A percentile compares a stretch with the other conserved stretches of the same genome.
Evolutionary conservation across 2,113 vertebrate species (phyloP).

Genomic region (Bagarius yarrelli): DNA sequence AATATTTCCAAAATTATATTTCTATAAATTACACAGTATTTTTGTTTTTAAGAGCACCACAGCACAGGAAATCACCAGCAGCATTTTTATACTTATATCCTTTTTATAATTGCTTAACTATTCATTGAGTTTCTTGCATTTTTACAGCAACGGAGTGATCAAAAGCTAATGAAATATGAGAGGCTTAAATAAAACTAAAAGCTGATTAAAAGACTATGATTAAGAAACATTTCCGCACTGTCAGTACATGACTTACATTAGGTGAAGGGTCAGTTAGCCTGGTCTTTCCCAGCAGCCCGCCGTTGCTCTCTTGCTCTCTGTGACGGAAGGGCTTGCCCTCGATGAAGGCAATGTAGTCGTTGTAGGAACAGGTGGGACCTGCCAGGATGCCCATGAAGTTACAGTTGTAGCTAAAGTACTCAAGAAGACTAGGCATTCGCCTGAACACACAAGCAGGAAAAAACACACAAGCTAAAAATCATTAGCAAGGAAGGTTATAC

Average conservation of each 20-base stretch:
- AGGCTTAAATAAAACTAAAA: neutral
- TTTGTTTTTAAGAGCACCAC: neutral
- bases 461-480: neutral
- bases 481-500: neutral
- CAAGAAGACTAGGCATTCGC: conserved; percentile 90
- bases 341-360: conserved; percentile 93
- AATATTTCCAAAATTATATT: neutral
- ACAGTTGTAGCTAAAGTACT: conserved; percentile 93
- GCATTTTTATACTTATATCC: neutral
- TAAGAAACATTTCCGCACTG: neutral
- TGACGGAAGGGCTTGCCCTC: conserved; percentile 80
- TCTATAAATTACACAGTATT: neutral
- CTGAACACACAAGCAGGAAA: conserved; percentile 60
- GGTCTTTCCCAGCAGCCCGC: conserved; percentile 70
- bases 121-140: neutral
- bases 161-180: conserved; percentile 1
- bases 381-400: conserved; percentile 97
- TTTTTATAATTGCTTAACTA: neutral
- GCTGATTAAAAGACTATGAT: neutral
- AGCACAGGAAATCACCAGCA: neutral
- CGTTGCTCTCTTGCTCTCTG: conserved; percentile 68
- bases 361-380: conserved; percentile 91
- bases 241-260: conserved; percentile 67
- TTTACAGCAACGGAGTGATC: neutral
- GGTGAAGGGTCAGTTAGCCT: conserved; percentile 82